Base-by-base conservation (phyloP, 2,888 invertebrate species). In the Pomacea canaliculata region DNA sequence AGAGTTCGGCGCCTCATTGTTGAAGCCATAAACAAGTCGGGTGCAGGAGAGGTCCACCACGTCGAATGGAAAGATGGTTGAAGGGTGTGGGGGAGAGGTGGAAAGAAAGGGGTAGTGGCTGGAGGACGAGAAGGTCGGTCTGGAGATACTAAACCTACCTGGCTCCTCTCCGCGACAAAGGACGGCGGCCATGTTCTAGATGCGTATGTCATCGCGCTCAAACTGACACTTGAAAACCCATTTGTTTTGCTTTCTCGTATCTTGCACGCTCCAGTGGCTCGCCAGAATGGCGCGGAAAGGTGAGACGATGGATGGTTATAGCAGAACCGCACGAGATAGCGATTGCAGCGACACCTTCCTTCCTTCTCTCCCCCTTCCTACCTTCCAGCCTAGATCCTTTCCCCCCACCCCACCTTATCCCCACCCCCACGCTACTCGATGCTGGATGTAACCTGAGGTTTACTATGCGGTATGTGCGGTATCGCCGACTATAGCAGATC, bases 201-300 rank as follows among this genome's bases (percentile, higher is more conserved):
- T 49, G 56, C 16, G 74, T 68, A 68, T 74, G 74, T 74, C 74
- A 74, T 74, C 68, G 60, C 49, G 69, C 69, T 49, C 69, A 59
- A 59, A 68, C 49, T 74, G 74, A 74, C 74, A 74, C 74, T 74
- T 74, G 74, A 74, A 74, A 74, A 74, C 74, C 68, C 68, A 74
- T 69, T 74, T 74, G 74, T 74, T 74, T 74, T 74, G 74, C 74
- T 74, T 74, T 74, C 74, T 68, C 69, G 56, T 74, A 60, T 68
- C 62, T n/a, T n/a, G 49, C 49, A n/a, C 66, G 66, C 72, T 73
- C 37, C 66, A 51, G 18, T 37, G 72, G 27, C 23, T 27, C 0
- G 16, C 56, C 19, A 66, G 72, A 73, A 66, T 27, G 63, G 27
- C 51, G 12, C 10, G 51, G 51, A 13, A 56, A 56, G 10, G 51